A percentile compares a stretch with the other conserved stretches of the same genome.
These are phyloP conservation scores for Hemichromis elongatus DNA, from an alignment of 2,113 vertebrate species.

Conservation along the genomic window DNA sequence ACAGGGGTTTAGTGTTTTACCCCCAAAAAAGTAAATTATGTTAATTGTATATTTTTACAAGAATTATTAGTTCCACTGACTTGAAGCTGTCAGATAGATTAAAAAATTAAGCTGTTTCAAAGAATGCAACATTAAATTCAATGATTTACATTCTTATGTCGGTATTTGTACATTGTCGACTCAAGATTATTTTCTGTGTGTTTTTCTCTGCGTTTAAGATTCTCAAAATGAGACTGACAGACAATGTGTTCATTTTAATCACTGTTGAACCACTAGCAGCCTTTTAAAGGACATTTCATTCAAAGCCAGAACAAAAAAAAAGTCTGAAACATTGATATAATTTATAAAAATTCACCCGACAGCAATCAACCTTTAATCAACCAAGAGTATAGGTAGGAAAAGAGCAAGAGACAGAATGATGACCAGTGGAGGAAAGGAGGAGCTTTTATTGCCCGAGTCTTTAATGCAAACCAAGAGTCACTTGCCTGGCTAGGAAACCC, in stretches of 20 bases:
- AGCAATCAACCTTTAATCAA: background rate
- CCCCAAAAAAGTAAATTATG: too few relatives aligned
- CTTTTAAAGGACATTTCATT: background rate
- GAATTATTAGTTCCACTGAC: background rate
- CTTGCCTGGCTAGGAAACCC: constrained; percentile 21
- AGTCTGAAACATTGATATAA: background rate
- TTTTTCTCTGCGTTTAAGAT: background rate
- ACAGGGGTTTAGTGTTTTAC: background rate
- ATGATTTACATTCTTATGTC: background rate
- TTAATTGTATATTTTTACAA: background rate
- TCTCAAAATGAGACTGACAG: background rate
- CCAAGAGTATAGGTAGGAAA: background rate
- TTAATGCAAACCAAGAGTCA: constrained; percentile 45
- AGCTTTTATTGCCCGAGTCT: constrained; percentile 14
- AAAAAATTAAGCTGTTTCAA: background rate
- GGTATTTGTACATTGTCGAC: background rate
- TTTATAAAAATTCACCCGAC: background rate
- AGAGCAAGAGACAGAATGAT: background rate
- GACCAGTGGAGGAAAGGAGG: background rate
- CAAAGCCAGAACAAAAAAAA: background rate
- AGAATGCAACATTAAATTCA: background rate
- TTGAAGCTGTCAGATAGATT: background rate
- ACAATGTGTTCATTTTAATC: background rate
- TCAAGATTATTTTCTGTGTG: background rate
- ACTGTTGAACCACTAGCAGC: background rate